Conservation (phyloP, 2,888 invertebrate species). For the Deilephila elpenor region DNA sequence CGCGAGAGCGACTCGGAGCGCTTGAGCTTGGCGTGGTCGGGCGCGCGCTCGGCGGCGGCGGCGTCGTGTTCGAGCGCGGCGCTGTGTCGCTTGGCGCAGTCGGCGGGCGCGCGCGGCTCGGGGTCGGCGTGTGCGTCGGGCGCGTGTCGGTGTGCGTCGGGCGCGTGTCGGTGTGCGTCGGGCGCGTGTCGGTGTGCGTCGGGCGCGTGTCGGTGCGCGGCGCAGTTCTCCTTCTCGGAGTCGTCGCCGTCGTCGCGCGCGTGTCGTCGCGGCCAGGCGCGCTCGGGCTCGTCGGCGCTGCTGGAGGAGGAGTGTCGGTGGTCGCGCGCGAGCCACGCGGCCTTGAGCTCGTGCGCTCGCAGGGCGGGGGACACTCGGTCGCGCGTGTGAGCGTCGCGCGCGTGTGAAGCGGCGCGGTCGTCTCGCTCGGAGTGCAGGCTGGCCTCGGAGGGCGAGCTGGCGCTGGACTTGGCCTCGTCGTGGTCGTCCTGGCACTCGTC, state of each 20-base stretch:
- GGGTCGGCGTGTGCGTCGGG: conserved; percentile 50
- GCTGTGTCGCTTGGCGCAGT: conserved; percentile 60
- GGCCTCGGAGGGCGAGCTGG: conserved; percentile 65
- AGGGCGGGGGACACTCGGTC: conserved; percentile 57
- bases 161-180: conserved; percentile 41
- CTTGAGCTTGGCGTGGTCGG: conserved; percentile 67
- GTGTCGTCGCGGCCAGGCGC: conserved; percentile 50
- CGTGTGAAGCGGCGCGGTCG: conserved; percentile 29
- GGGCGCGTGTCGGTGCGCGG: conserved; percentile 88
- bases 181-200: conserved; percentile 79
- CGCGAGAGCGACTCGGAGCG: conserved; percentile 87
- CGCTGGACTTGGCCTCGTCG: conserved; percentile 65
- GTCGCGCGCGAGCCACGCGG: conserved; percentile 78
- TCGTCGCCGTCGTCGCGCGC: conserved; percentile 63
- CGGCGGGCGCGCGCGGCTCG: conserved; percentile 42
- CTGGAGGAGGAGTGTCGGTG: conserved; percentile 67
- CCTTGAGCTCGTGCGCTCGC: conserved; percentile 73
- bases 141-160: too few relatives aligned
- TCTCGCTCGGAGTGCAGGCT: conserved; percentile 46
- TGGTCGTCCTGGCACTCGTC: conserved; percentile 87
- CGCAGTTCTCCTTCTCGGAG: conserved; percentile 75
- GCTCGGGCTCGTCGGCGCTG: conserved; percentile 68
- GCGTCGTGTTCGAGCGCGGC: conserved; percentile 53
- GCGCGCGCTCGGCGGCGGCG: conserved; percentile 41
- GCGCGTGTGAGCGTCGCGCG: conserved; percentile 32